Conservation (phyloP, 2,888 invertebrate species). For the Drosophila falleni region DNA sequence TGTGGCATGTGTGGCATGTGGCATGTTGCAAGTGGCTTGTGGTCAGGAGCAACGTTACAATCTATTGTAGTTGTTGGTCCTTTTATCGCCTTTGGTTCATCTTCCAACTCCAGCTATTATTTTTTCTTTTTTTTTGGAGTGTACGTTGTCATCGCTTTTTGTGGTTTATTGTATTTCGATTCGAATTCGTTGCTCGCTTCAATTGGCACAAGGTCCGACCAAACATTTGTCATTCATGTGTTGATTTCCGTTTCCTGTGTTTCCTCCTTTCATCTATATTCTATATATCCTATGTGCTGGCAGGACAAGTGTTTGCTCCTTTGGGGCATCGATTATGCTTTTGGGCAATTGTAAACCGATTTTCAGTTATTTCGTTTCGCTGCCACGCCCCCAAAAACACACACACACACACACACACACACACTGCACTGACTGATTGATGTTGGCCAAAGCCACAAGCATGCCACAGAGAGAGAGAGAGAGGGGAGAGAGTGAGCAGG, state of each 20-base stretch:
- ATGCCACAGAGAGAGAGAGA: not conserved
- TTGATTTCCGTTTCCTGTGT: slow-evolving; percentile 83
- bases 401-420: slow-evolving; percentile 1
- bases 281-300: not conserved
- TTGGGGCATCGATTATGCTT: slow-evolving; percentile 85
- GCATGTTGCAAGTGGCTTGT: slow-evolving; percentile 18
- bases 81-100: slow-evolving; percentile 59
- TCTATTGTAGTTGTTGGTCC: slow-evolving; percentile 75
- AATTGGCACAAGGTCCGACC: slow-evolving; percentile 53
- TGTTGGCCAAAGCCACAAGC: slow-evolving; percentile 59
- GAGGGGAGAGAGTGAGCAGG: not conserved
- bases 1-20: slow-evolving; percentile 11
- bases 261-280: not conserved
- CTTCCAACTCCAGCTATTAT: slow-evolving; percentile 6
- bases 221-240: slow-evolving; percentile 84
- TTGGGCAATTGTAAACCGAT: slow-evolving; percentile 85
- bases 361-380: slow-evolving; percentile 81
- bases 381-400: slow-evolving; percentile 20
- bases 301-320: slow-evolving; percentile 83
- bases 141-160: slow-evolving; percentile 12
- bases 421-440: slow-evolving; percentile 60
- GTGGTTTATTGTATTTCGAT: slow-evolving; percentile 49
- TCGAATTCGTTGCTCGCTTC: slow-evolving; percentile 55
- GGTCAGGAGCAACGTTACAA: slow-evolving; percentile 41
- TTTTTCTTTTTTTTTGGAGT: not conserved